A percentile compares a stretch with the other conserved stretches of the same genome.
Conservation (phyloP, 2,797 vertebrate species). For the Pyrocephalus nanus region DNA sequence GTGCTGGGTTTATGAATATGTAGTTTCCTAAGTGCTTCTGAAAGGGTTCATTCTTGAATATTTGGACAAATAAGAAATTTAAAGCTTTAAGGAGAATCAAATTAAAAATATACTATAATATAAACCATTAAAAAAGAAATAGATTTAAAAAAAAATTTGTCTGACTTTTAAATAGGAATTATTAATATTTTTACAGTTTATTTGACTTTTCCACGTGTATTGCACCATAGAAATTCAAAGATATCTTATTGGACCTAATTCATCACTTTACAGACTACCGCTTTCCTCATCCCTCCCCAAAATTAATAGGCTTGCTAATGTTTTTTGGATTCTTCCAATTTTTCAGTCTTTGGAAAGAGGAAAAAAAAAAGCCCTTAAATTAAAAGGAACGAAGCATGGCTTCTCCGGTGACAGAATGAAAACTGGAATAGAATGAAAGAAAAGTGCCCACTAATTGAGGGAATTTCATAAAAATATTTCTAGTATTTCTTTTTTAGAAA, state of each 20-base stretch:
- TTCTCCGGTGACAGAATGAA: not conserved
- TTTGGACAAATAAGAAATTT: not conserved
- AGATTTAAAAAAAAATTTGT: not conserved
- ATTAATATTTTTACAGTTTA: not conserved
- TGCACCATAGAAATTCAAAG: not conserved
- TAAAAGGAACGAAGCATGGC: rapidly evolving
- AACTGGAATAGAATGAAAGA: not conserved
- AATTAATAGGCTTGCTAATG: not conserved
- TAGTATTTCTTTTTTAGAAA: not conserved
- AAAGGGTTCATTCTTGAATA: not conserved
- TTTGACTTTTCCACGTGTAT: not conserved
- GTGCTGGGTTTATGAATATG: not conserved
- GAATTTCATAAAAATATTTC: not conserved
- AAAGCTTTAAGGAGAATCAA: not conserved
- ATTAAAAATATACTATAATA: not conserved
- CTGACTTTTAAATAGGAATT: not conserved
- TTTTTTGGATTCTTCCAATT: not conserved
- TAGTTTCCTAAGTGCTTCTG: not conserved
- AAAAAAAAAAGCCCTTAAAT: not conserved
- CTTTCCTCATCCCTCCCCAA: not conserved
- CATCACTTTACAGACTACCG: not conserved
- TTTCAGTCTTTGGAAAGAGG: not conserved
- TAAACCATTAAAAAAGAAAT: not conserved
- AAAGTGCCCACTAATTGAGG: not conserved
- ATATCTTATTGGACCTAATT: not conserved